Percentiles rank a stretch among this genome's conserved stretches.
These are phyloP conservation scores for Capreolus pygargus DNA, from an alignment of 2,113 vertebrate genomes.

Conservation along the genomic window DNA sequence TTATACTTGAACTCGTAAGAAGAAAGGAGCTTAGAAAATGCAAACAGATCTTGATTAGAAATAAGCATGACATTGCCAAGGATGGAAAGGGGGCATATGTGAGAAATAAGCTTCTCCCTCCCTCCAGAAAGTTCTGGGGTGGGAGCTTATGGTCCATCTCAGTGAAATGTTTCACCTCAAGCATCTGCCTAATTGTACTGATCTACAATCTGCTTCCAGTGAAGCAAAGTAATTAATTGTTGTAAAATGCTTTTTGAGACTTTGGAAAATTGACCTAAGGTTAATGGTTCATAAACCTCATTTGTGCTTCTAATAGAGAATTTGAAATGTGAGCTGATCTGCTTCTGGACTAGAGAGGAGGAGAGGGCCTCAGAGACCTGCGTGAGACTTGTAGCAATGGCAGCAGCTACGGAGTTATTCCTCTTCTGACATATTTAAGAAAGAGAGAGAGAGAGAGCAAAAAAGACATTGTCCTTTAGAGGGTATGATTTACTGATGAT, in stretches of 20 bases:
- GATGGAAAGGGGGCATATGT: not conserved
- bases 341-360: not conserved
- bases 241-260: constrained; percentile 75
- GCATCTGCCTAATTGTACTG: constrained; percentile 71
- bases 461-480: not conserved
- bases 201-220: constrained; percentile 62
- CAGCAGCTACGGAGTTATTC: not conserved
- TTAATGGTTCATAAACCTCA: constrained; percentile 80
- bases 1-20: not conserved
- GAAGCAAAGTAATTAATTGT: constrained; percentile 76
- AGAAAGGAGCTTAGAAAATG: not conserved
- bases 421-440: not conserved
- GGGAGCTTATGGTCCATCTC: not conserved
- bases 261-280: constrained; percentile 78
- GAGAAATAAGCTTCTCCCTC: not conserved
- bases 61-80: not conserved
- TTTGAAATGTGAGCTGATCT: constrained; percentile 51
- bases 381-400: accelerated
- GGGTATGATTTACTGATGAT: not conserved
- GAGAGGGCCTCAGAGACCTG: not conserved
- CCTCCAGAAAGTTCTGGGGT: not conserved
- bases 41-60: not conserved
- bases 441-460: not conserved
- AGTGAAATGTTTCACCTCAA: not conserved
- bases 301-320: constrained; percentile 73